Evolutionary conservation across 2,113 vertebrate genomes (phyloP), one percentile per base, ranked within the genome.

Genomic region (Bungarus multicinctus): DNA sequence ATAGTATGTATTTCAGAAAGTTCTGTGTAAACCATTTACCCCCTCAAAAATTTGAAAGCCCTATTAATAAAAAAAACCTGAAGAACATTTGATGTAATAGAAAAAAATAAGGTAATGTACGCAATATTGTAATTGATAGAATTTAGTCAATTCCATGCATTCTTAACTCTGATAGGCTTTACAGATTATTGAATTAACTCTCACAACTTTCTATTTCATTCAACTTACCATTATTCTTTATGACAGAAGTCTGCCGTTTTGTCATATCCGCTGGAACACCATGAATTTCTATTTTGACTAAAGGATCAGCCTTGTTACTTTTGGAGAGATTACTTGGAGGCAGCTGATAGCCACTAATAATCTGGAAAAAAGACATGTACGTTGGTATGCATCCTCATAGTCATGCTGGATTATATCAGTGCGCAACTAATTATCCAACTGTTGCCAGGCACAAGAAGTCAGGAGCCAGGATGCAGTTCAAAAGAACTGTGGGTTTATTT

Each of bases 331-430:
- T 58, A 95, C 98, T 95, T 94, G 97, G 95, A 96, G 98, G 97
- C 95, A 98, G 88, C 92, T 98, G 98, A 57, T 97, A 94, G 12
- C 98, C 99, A 91, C 98, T 98, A 95, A 99, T 98, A 74, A 99
- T 96, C 99, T 99, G 95, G 8, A 95, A 64, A 96, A 96, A 97
- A 81, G 6, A 52, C 93, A 88, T 89, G 5, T 7, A 74, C 10
- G 30, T 45, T 53, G 20, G 11, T 16, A 39, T 74, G 57, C 52
- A 34, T 87, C 18, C 34, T 20, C 52, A 34, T 30, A 50, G 43
- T n/a, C 45, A 27, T n/a, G 47, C 34, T 43, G 20, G 9, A 2
- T 25, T 34, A 53, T 43, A 39, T 3, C 53, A 39, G 22, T 39
- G 52, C 25, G 50, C 45, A 4, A 23, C 8, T 34, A 39, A n/a